phyloP scores from a whole-genome alignment of 2,797 vertebrate species.

The Thalassophryne amazonica region DNA sequence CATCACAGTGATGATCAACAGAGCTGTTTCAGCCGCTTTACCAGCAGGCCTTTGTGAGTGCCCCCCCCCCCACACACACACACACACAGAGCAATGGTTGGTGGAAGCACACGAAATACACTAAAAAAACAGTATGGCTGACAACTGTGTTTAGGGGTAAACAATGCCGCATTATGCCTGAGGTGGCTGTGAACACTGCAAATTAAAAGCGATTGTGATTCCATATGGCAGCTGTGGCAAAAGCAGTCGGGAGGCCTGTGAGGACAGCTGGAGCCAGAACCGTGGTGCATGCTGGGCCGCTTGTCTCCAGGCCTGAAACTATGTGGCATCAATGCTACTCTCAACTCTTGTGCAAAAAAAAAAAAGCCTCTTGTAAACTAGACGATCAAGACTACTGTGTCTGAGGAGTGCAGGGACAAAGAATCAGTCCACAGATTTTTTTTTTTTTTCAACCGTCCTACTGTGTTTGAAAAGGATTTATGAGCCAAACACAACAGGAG shows the following conservation, averaged over 20 bases:
- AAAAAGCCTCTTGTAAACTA: too few species aligned
- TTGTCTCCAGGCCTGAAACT: conserved; percentile 23
- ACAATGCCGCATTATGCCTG: conserved; percentile 37
- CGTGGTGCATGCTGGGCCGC: conserved; percentile 34
- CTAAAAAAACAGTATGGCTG: neutral
- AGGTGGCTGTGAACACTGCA: conserved; percentile 27
- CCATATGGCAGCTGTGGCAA: conserved; percentile 52
- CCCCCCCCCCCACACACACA: neutral
- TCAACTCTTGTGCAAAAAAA: too few species aligned
- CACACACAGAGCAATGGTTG: neutral
- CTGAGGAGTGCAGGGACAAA: too few species aligned
- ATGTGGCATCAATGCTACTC: conserved; percentile 19
- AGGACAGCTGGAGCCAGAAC: conserved; percentile 32
- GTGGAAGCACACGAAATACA: neutral
- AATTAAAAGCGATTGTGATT: conserved; percentile 60
- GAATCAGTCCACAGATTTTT: too few species aligned
- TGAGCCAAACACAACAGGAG: too few species aligned
- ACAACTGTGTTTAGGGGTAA: conserved; percentile 38
- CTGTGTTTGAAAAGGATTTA: too few species aligned
- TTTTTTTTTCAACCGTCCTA: too few species aligned
- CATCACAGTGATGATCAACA: conserved; percentile 32
- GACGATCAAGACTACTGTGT: neutral
- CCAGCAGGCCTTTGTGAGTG: conserved; percentile 9
- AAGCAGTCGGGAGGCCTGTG: conserved; percentile 32
- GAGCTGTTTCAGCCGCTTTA: conserved; percentile 6